A percentile compares a stretch with the other conserved stretches of the same genome.
Evolutionary conservation across 2,113 vertebrate genomes (phyloP).

Genomic region (Geococcyx californianus): DNA sequence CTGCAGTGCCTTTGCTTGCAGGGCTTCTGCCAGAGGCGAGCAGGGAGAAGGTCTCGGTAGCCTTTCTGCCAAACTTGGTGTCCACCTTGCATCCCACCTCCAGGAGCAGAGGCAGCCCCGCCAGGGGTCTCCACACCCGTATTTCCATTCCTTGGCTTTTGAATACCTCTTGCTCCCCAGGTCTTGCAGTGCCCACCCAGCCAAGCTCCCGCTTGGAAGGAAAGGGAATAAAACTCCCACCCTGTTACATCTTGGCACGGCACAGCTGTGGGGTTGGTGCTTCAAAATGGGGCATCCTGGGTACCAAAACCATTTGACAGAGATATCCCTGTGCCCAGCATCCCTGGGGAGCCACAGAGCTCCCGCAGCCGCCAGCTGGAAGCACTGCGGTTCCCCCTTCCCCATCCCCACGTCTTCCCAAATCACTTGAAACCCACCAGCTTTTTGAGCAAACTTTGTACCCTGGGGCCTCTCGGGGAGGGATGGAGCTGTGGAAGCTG

Average conservation of each 20-base stretch:
- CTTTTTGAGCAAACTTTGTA: not conserved
- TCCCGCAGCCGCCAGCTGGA: not conserved
- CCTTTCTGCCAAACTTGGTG: not conserved
- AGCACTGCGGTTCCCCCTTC: rapidly evolving
- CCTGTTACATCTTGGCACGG: rapidly evolving
- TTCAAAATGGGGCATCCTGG: not conserved
- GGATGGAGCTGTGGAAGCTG: rapidly evolving
- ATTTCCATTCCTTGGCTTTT: not conserved
- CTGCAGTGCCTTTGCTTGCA: not conserved
- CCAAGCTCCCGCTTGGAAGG: not conserved
- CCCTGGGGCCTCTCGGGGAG: rapidly evolving
- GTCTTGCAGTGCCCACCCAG: not conserved
- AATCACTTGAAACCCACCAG: not conserved
- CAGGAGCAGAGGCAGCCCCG: not conserved
- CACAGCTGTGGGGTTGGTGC: not conserved
- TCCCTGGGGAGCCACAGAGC: rapidly evolving
- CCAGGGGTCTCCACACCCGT: rapidly evolving
- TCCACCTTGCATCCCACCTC: not conserved
- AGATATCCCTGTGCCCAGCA: not conserved
- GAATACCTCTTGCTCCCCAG: not conserved
- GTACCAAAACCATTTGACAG: not conserved
- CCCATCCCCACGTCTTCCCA: not conserved
- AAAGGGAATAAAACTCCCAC: rapidly evolving
- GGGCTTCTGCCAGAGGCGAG: rapidly evolving
- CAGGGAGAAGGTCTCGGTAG: rapidly evolving